A percentile compares a stretch with the other conserved stretches of the same genome.
phyloP scores from a whole-genome alignment of 2,113 vertebrate species.

The Motacilla tschutschensis region DNA sequence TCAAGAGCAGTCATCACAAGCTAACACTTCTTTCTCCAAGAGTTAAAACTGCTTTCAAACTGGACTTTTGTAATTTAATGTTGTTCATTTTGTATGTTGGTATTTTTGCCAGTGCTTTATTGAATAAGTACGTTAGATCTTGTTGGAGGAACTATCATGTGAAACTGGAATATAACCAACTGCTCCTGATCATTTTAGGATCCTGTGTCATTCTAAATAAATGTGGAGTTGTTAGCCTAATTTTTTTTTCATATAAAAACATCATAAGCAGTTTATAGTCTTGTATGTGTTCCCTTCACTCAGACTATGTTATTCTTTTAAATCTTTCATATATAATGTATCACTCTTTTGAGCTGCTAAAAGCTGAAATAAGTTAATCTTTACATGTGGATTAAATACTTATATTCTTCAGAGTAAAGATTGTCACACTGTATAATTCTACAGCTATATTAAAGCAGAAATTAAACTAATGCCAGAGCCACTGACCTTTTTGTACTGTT shows the following conservation, averaged over 20 bases:
- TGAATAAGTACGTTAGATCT: neutral
- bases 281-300: neutral
- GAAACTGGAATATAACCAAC: neutral
- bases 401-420: neutral
- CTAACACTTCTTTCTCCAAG: neutral
- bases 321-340: neutral
- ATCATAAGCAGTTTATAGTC: neutral
- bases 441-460: neutral
- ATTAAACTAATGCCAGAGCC: neutral
- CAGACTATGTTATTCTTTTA: neutral
- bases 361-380: neutral
- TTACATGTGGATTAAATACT: neutral
- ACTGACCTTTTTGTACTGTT: neutral
- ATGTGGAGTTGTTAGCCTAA: neutral
- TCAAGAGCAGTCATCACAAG: neutral
- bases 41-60: neutral
- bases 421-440: neutral
- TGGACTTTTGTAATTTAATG: neutral
- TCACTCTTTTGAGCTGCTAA: neutral
- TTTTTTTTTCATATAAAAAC: neutral
- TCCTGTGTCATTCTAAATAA: neutral
- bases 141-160: neutral
- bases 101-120: neutral
- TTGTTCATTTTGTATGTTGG: neutral
- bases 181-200: neutral